Conservation (phyloP, 2,797 vertebrate species). For the Staurois parvus region DNA sequence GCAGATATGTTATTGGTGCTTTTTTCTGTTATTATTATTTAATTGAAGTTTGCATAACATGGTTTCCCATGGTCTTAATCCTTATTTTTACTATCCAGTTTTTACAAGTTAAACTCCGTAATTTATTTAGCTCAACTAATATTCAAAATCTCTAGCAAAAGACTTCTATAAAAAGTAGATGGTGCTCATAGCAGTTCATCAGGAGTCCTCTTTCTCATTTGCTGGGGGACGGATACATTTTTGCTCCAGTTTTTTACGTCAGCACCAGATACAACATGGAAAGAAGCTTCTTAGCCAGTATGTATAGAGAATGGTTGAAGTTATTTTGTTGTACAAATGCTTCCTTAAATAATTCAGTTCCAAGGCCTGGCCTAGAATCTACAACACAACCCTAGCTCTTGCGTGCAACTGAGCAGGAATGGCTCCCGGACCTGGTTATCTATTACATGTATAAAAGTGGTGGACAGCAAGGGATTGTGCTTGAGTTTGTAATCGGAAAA, state of each 20-base stretch:
- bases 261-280: neutral
- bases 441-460: conserved; percentile 52
- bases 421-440: conserved; percentile 51
- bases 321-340: neutral
- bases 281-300: neutral
- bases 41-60: no score
- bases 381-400: neutral
- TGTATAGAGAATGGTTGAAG: neutral
- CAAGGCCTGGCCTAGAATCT: neutral
- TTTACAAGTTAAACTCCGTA: no score
- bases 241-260: neutral
- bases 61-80: no score
- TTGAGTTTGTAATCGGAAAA: conserved; percentile 63
- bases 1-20: no score
- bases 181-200: neutral
- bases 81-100: no score
- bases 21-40: no score
- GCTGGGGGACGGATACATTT: neutral
- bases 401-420: conserved; percentile 8
- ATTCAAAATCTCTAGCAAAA: no score
- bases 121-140: no score
- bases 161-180: neutral
- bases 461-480: conserved; percentile 57
- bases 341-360: neutral
- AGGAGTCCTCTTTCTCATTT: neutral